Percentiles rank a stretch among this genome's conserved stretches.
These are phyloP conservation scores for Lycocerus yunnanus DNA, from an alignment of 2,888 invertebrate species.

Conservation along the genomic window DNA sequence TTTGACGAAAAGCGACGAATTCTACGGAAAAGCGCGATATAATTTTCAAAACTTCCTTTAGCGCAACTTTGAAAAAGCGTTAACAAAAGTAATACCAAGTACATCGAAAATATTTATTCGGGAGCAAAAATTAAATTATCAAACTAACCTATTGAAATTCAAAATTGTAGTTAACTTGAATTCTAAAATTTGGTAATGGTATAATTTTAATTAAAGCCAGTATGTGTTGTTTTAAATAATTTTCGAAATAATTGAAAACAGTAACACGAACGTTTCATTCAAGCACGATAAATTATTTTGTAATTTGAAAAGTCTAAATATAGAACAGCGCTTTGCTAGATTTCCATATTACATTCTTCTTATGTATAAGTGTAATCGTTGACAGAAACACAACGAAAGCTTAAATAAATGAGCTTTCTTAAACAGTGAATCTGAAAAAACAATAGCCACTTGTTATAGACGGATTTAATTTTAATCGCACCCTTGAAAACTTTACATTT, in stretches of 20 bases:
- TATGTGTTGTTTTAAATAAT: not conserved
- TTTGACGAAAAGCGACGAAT: conserved; percentile 10
- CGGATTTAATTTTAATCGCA: not conserved
- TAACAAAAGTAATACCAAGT: no score
- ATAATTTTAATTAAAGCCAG: no score
- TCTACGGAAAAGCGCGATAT: conserved; percentile 18
- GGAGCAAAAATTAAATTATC: not conserved
- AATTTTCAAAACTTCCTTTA: not conserved
- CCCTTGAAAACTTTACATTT: not conserved
- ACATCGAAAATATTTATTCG: not conserved
- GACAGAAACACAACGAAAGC: not conserved
- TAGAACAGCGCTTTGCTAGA: not conserved
- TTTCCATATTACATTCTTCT: not conserved
- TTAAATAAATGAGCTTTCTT: not conserved
- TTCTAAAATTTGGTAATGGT: not conserved
- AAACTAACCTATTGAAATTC: not conserved
- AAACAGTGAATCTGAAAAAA: not conserved
- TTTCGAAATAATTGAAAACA: not conserved
- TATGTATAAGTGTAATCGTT: not conserved
- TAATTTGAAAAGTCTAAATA: not conserved
- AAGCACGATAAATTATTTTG: not conserved
- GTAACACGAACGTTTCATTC: not conserved
- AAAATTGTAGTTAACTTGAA: not conserved
- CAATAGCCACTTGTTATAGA: not conserved
- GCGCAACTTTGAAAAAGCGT: not conserved